Conservation (phyloP, 2,113 vertebrate genomes). For the Danionella cerebrum region DNA sequence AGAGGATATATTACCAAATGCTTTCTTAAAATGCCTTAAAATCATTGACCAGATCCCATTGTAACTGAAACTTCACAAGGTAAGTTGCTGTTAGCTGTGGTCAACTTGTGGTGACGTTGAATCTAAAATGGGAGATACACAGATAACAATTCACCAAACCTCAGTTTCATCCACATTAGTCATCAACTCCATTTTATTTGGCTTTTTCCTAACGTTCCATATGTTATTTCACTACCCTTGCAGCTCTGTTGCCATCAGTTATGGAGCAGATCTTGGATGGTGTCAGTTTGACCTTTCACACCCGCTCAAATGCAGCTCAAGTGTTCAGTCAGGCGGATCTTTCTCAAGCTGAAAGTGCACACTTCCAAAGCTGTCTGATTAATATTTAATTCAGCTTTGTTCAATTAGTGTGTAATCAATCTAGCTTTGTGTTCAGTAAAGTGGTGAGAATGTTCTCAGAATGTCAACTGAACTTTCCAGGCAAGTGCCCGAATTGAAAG, state of each 20-base stretch:
- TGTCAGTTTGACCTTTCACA: conserved; percentile 45
- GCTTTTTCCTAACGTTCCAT: neutral
- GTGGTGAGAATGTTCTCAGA: conserved; percentile 57
- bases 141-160: too few relatives aligned
- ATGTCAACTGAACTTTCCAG: conserved; percentile 65
- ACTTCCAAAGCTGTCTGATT: conserved; percentile 66
- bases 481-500: conserved; percentile 66
- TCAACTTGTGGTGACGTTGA: too few relatives aligned
- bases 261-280: conserved; percentile 28
- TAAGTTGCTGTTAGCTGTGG: too few relatives aligned
- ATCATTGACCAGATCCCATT: too few relatives aligned
- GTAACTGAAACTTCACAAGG: too few relatives aligned
- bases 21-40: too few relatives aligned
- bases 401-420: conserved; percentile 75
- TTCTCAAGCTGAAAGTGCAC: conserved; percentile 62
- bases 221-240: neutral
- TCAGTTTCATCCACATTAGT: too few relatives aligned
- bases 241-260: conserved; percentile 16
- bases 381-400: conserved; percentile 78
- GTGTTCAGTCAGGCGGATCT: conserved; percentile 60
- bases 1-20: too few relatives aligned
- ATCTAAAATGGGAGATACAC: too few relatives aligned
- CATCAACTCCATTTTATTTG: neutral
- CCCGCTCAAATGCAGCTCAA: conserved; percentile 53
- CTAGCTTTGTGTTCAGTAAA: conserved; percentile 72